Base-by-base conservation (phyloP, 2,113 vertebrate genomes). In the Stegastes partitus region DNA sequence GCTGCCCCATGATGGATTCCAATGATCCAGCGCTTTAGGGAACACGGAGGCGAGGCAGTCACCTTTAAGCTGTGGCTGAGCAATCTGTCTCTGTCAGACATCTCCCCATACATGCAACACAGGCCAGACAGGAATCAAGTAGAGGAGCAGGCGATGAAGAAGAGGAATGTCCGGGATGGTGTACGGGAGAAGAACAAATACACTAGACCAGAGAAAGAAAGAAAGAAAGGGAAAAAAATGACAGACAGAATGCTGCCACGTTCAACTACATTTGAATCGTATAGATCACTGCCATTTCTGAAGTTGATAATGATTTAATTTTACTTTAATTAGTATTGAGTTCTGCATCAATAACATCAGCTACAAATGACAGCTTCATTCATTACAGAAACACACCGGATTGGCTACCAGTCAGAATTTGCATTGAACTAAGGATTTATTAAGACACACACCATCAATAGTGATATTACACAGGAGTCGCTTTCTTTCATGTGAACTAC, bases 1-100 rank as follows among this genome's bases (percentile, higher is more conserved):
- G n/a, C n/a, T n/a, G n/a, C n/a, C n/a, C 84, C 87, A 85, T 89
- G 88, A 92, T 90, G 90, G 91, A 90, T 89, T 86, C 79, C 89
- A 87, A 87, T 88, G 85, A 93, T 90, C 83, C 89, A 68, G 79
- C 39, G 82, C 83, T 89, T 85, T 87, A 22, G 80, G 88, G 88
- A 85, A 84, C 71, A 83, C 72, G 86, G 89, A 88, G 85, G 85
- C 69, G 56, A 91, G 68, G 90, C 90, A 93, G 86, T 92, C 90
- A 92, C 91, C 92, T 93, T 93, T 91, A 93, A 93, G 89, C 88
- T 86, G 80, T 56, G 71, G 79, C 82, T 57, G 75, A 59, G 81
- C 81, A 83, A 92, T 93, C 86, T 62, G 77, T 91, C 91, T 84
- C 64, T 91, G 91, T 93, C 93, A 93, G 63, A 84, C 67, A 28